Evolutionary conservation across 2,888 invertebrate species (phyloP).

Genomic region (Sepiola atlantica): DNA sequence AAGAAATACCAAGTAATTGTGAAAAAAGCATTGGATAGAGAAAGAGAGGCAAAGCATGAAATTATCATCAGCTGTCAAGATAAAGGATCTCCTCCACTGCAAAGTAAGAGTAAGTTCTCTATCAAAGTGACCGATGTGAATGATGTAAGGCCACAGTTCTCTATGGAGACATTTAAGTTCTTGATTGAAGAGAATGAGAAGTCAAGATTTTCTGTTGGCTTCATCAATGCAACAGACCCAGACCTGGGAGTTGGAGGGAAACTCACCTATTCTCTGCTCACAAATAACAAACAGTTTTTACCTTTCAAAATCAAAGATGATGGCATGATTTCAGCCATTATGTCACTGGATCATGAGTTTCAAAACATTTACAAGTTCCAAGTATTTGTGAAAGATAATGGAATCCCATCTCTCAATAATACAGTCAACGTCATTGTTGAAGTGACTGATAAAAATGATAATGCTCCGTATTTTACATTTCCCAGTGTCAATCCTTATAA

Average conservation of each 20-base stretch:
- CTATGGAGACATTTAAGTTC: conserved; percentile 49
- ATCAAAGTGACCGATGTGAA: conserved; percentile 55
- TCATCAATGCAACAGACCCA: conserved; percentile 58
- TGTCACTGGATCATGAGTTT: conserved; percentile 60
- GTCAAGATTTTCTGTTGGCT: conserved; percentile 52
- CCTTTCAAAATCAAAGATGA: conserved; percentile 55
- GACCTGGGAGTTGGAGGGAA: conserved; percentile 56
- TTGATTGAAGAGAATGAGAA: conserved; percentile 54
- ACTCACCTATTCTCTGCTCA: conserved; percentile 53
- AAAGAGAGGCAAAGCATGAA: too few relatives aligned
- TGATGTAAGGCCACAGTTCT: conserved; percentile 56
- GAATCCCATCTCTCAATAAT: conserved; percentile 50
- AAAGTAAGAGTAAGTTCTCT: conserved; percentile 51
- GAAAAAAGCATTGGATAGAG: too few relatives aligned
- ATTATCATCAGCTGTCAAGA: too few relatives aligned
- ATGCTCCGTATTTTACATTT: conserved; percentile 48
- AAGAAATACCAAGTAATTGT: too few relatives aligned
- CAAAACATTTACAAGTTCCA: conserved; percentile 49
- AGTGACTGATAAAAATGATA: conserved; percentile 62
- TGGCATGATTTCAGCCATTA: conserved; percentile 57
- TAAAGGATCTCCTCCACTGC: conserved; percentile 52
- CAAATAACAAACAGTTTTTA: conserved; percentile 49
- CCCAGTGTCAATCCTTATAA: too few relatives aligned
- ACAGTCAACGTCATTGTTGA: conserved; percentile 57
- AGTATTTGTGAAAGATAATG: conserved; percentile 52